phyloP scores from a whole-genome alignment of 1,140 invertebrate genomes.

The Drosophila athabasca region DNA sequence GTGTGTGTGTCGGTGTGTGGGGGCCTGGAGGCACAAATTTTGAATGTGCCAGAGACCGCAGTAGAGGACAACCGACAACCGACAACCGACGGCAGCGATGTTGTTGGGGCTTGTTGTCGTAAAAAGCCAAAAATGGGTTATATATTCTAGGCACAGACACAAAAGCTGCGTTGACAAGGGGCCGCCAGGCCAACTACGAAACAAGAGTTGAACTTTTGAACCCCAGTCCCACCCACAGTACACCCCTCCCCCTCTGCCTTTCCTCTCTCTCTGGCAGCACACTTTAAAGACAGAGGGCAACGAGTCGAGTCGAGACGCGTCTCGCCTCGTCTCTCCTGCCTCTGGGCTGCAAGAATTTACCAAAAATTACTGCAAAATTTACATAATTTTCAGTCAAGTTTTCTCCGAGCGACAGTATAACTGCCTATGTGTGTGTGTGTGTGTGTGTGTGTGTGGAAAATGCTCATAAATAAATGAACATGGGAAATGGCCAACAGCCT shows the following conservation, averaged over 20 bases:
- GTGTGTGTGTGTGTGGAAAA: conserved; percentile 61
- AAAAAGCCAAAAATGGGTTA: conserved; percentile 79
- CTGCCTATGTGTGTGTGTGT: conserved; percentile 7
- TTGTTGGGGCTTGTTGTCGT: conserved; percentile 64
- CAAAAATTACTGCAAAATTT: conserved; percentile 64
- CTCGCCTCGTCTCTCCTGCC: neutral
- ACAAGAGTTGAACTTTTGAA: conserved; percentile 72
- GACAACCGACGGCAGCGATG: conserved; percentile 12
- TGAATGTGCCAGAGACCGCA: conserved; percentile 57
- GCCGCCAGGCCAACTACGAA: conserved; percentile 43
- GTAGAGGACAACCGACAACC: conserved; percentile 34
- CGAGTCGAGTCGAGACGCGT: conserved; percentile 37
- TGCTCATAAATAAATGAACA: conserved; percentile 81
- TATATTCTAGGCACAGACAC: conserved; percentile 73
- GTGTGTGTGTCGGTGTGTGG: conserved; percentile 10
- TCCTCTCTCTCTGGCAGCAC: conserved; percentile 23
- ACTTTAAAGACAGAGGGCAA: conserved; percentile 17
- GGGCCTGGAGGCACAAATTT: conserved; percentile 47
- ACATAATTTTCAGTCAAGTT: conserved; percentile 75
- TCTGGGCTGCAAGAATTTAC: conserved; percentile 39
- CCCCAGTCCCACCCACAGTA: neutral
- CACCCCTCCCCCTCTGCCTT: neutral
- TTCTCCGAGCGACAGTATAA: conserved; percentile 24
- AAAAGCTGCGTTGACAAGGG: conserved; percentile 80
- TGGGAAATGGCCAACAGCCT: conserved; percentile 56